Evolutionary conservation across 2,797 vertebrate genomes (phyloP).

Genomic region (Peromyscus aztecus): DNA sequence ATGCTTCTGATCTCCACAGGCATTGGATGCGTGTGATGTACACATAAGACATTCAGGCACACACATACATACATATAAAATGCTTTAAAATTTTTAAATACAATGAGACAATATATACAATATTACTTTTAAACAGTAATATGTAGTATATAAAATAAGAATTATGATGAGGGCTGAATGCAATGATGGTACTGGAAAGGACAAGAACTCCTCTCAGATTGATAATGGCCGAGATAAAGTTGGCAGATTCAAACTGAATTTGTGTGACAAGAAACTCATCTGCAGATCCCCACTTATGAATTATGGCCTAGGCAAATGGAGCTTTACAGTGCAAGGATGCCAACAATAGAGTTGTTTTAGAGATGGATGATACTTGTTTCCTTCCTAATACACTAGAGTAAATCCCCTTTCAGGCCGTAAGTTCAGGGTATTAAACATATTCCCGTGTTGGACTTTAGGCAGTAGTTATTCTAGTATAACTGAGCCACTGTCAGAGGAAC

Average conservation of each 20-base stretch:
- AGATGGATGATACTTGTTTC: neutral
- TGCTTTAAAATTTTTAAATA: neutral
- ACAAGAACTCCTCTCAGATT: neutral
- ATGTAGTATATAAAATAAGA: neutral
- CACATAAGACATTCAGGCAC: neutral
- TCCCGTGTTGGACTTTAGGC: neutral
- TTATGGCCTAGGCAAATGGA: neutral
- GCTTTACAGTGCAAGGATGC: neutral
- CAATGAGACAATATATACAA: too few relatives aligned
- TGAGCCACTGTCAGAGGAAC: neutral
- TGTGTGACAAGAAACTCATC: neutral
- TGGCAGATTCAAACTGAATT: neutral
- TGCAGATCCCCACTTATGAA: neutral
- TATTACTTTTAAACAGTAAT: neutral
- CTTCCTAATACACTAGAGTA: neutral
- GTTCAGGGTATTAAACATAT: neutral
- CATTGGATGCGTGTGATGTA: neutral
- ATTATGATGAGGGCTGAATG: neutral
- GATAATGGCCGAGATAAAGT: neutral
- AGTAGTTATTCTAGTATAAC: neutral
- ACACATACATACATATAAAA: neutral
- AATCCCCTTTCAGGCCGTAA: neutral
- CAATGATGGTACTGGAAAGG: neutral
- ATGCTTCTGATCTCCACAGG: neutral
- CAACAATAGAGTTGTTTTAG: neutral